These are phyloP conservation scores for Parasteatoda lunata DNA, from an alignment of 2,888 invertebrate species.

Conservation along the genomic window DNA sequence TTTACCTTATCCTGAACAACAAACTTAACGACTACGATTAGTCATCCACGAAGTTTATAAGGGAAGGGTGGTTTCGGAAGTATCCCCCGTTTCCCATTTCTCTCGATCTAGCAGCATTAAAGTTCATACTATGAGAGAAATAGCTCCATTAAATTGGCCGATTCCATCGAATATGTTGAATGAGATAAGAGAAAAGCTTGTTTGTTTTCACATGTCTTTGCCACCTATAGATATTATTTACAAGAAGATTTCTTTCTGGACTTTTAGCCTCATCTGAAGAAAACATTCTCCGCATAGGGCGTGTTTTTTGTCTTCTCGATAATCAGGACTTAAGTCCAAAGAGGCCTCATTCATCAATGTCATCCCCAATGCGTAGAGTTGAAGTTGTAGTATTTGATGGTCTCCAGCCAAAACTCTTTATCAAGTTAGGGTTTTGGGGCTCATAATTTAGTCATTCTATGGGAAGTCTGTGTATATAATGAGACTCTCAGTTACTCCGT, in stretches of 20 bases:
- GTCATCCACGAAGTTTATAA: slow-evolving; percentile 2
- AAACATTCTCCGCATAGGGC: not conserved
- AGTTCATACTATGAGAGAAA: not conserved
- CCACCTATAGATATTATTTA: not conserved
- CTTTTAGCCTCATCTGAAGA: not conserved
- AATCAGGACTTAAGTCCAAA: not conserved
- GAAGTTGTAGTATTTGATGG: no score
- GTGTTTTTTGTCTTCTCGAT: not conserved
- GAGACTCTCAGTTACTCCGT: not conserved
- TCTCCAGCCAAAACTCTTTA: not conserved
- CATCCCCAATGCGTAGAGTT: not conserved
- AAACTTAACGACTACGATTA: not conserved
- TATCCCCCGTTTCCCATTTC: no score
- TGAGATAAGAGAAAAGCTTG: not conserved
- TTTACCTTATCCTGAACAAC: not conserved
- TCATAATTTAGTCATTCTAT: slow-evolving; percentile 2
- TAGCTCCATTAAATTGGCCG: slow-evolving; percentile 1
- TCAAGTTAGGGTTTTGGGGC: not conserved
- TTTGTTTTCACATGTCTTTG: not conserved
- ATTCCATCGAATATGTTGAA: not conserved
- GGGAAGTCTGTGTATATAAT: not conserved
- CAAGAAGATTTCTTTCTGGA: not conserved
- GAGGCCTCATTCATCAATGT: not conserved
- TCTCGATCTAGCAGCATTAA: not conserved
- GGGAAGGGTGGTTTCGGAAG: not conserved